Evolutionary conservation across 37 sponge, comb jelly and placozoan species (phyloP), one percentile per base, ranked within the genome.

Genomic region (Ianthella basta): DNA sequence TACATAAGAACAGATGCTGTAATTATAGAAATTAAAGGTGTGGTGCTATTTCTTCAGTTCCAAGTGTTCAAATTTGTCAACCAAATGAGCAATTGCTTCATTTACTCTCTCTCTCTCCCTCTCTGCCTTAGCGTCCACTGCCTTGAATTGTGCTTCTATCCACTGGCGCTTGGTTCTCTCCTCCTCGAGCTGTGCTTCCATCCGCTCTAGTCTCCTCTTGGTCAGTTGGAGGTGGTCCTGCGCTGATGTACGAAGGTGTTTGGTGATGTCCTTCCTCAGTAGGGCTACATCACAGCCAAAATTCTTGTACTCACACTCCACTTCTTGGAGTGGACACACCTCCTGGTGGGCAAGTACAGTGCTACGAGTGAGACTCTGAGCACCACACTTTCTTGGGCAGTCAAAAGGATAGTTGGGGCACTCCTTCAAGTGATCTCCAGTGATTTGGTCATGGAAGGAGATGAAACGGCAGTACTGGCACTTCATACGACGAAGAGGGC

Each of bases 401-500:
- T 63, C 64, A 25, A 91, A 41, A 25, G 88, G 91, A 54, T 81
- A 87, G 44, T 72, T 85, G 41, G 84, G 65, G 60, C 91, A 91
- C 60, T 83, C 81, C 23, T 38, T 33, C 39, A 70, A 84, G 55
- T 91, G 91, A 32, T 56, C 37, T 16, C 63, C 63, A 0, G 85
- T 91, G 81, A 91, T 56, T 19, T 55, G 82, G 16, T 83, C 55
- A 55, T 36, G 87, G 0, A 88, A 84, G 30, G 82, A 72, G 24
- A 84, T 80, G 14, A 79, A 56, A 33, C 60, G 80, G 81, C 91
- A 91, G 72, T 74, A 91, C 63, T 91, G 85, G 55, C 91, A 91
- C 18, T 35, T 27, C 19, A 81, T 81, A 35, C 56, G 44, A 18
- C 91, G 81, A 0, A 68, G 69, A 0, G 44, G 25, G 81, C 91